Evolutionary conservation across 2,888 invertebrate species (phyloP), one percentile per base, ranked within the genome.

Genomic region (Iselma pallidipennis): DNA sequence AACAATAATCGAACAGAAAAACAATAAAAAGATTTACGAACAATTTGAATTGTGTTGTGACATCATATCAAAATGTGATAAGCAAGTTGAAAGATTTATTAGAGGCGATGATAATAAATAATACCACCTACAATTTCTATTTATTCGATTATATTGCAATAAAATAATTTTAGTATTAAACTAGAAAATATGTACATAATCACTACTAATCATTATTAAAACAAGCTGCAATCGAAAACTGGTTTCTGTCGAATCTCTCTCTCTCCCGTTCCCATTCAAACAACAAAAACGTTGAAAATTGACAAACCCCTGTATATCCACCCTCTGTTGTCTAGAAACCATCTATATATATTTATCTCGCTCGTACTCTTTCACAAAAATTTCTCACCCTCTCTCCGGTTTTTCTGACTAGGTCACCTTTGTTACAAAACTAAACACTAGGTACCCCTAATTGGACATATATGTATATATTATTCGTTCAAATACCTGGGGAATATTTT

Each of bases 371-470:
- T 21, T 16, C 9, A 37, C 10, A 42, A 42, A n/a, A 48, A 42
- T 45, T 52, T 50, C 55, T 61, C 67, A 69, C 70, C 66, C 69
- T 68, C 63, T 65, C 64, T 37, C 54, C 2, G n/a, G 12, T 63
- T 62, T 65, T 59, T 53, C 66, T 68, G 69, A 76, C 73, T 77
- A 72, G 76, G 78, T 76, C 77, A 78, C 76, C 77, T 74, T 78
- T 79, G 78, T 78, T 76, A 70, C 64, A 63, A 33, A 57, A 57
- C 50, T 51, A 57, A 66, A 60, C 57, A 74, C 73, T 72, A n/a
- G n/a, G n/a, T n/a, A 72, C 76, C 78, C 76, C 78, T 78, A 79
- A 79, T 79, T 78, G 78, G 74, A 71, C 72, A 71, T 72, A 74
- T 71, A 75, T 42, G 42, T 42, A 21, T 42, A 42, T 42, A 42